Conservation (phyloP, 2,888 invertebrate genomes). For the Eupithecia inturbata region DNA sequence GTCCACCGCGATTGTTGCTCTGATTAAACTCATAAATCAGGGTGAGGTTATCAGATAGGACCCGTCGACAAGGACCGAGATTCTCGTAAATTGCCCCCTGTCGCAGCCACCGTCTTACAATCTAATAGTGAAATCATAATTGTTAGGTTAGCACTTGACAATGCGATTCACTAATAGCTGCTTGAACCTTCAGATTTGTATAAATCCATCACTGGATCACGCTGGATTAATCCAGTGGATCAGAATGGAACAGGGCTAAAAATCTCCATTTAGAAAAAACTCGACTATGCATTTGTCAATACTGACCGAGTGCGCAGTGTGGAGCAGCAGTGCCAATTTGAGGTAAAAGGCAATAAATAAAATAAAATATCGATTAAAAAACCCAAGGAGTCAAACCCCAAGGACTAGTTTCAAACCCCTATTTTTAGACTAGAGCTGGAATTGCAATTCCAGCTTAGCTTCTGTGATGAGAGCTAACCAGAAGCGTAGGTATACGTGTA, state of each 20-base stretch:
- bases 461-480: too few relatives aligned
- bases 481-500: too few relatives aligned
- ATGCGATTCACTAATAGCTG: not conserved
- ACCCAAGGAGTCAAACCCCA: too few relatives aligned
- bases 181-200: not conserved
- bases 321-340: too few relatives aligned
- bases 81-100: slow-evolving; percentile 35
- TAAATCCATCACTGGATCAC: not conserved
- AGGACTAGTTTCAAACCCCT: too few relatives aligned
- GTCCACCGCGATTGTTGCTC: slow-evolving; percentile 31
- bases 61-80: slow-evolving; percentile 33
- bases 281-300: too few relatives aligned
- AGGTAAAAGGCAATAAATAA: too few relatives aligned
- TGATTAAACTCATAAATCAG: slow-evolving; percentile 37
- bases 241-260: not conserved
- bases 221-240: not conserved
- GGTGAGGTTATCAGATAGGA: slow-evolving; percentile 36
- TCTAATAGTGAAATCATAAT: slow-evolving; percentile 34
- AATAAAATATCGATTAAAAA: too few relatives aligned
- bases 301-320: too few relatives aligned
- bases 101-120: slow-evolving; percentile 30
- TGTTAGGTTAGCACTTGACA: slow-evolving; percentile 23
- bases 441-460: too few relatives aligned
- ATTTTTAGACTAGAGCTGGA: too few relatives aligned
- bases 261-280: too few relatives aligned